Evolutionary conservation across 2,797 vertebrate species (phyloP), one percentile per base, ranked within the genome.

Genomic region (Pitangus sulphuratus): DNA sequence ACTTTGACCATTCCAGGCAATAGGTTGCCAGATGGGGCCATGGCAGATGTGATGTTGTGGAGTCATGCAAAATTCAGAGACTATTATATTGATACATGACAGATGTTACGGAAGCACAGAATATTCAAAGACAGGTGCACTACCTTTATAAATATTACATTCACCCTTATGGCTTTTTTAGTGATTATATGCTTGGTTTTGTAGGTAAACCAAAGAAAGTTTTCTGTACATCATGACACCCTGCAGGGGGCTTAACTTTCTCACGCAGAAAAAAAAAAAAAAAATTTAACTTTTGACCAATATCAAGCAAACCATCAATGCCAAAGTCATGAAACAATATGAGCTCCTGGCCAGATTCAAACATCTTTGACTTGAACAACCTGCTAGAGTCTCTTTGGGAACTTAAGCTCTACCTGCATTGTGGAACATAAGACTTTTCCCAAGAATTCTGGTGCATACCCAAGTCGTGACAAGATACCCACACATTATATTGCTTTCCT

Each of bases 131-230:
- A 87, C 39, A 25, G 69, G 70, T 87, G 44, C 86, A 92, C 93
- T 92, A 90, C 82, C 90, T 90, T 92, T 25, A 87, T 93, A 84
- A 96, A 92, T 96, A 90, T 87, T 96, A 51, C 33, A 96, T 72
- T 51, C 18, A 65, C 24, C 61, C 84, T 92, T 87, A 92, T 51
- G 87, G 92, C 40, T 50, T 84, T 91, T 82, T 89, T 26, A 90
- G 66, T 54, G 53, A 69, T 75, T 90, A 54, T 66, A 62, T 76
- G 6, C 66, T 45, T 44, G 30, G 24, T 50, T 84, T 70, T 54
- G 26, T 7, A 87, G n/a, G 57, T 84, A 94, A 87, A 88, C 33
- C 42, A 57, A 35, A 62, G 37, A 13, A 62, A 74, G 24, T 79
- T 64, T 92, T 61, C 72, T 76, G 54, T 2, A 8, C 12, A 21